These are phyloP conservation scores for Gryllus longicercus DNA, from an alignment of 2,888 invertebrate species.

Conservation along the genomic window DNA sequence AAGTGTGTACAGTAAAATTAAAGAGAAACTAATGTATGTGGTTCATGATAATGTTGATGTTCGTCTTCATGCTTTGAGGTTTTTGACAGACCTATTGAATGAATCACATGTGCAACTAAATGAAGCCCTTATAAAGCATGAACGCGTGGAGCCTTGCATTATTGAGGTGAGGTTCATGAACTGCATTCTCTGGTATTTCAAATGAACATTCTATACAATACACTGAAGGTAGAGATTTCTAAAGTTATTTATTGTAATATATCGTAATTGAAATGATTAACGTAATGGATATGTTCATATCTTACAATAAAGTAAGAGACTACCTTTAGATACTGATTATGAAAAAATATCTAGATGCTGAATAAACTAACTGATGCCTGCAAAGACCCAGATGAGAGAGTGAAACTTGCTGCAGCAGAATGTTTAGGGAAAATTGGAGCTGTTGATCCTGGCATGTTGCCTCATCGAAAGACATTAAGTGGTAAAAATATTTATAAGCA, in stretches of 20 bases:
- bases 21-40: constrained; percentile 32
- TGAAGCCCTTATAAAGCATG: constrained; percentile 66
- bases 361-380: constrained; percentile 65
- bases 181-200: not conserved
- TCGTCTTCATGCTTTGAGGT: constrained; percentile 67
- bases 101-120: constrained; percentile 67
- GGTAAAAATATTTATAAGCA: not conserved
- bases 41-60: constrained; percentile 77
- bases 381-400: constrained; percentile 62
- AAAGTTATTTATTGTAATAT: not conserved
- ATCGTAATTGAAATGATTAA: too few species aligned
- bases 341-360: constrained; percentile 49
- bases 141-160: constrained; percentile 65
- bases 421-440: constrained; percentile 90
- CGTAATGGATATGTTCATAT: too few species aligned
- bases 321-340: too few species aligned
- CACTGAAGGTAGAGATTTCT: not conserved
- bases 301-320: too few species aligned
- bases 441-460: constrained; percentile 78
- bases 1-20: constrained; percentile 53
- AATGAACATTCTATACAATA: not conserved
- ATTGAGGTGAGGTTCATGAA: constrained; percentile 51
- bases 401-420: constrained; percentile 69
- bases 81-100: constrained; percentile 66
- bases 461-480: constrained; percentile 55